These are phyloP conservation scores for Branchinecta lynchi DNA, from an alignment of 1,140 invertebrate species.

Conservation along the genomic window DNA sequence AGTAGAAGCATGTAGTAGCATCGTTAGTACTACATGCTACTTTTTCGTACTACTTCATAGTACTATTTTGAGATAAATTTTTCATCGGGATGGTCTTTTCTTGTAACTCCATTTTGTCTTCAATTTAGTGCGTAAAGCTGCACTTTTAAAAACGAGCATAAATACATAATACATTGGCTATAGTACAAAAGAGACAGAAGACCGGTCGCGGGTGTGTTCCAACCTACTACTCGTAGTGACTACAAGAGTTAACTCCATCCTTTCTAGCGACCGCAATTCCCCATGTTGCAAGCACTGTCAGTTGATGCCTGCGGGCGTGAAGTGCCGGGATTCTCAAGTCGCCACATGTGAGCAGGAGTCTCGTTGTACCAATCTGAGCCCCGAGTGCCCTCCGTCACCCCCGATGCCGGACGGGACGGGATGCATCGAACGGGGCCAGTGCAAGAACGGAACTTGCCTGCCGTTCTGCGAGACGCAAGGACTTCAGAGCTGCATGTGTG, in stretches of 20 bases:
- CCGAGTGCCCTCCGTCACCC: constrained; percentile 58
- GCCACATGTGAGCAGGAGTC: constrained; percentile 76
- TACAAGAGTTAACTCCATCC: constrained; percentile 23
- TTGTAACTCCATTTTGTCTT: too few relatives aligned
- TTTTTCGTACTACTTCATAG: too few relatives aligned
- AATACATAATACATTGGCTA: too few relatives aligned
- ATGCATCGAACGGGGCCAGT: constrained; percentile 75
- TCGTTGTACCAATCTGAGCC: constrained; percentile 30
- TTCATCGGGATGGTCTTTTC: too few relatives aligned
- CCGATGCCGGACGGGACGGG: constrained; percentile 71
- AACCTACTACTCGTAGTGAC: too few relatives aligned
- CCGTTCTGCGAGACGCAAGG: constrained; percentile 85
- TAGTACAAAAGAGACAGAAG: too few relatives aligned
- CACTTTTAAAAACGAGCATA: too few relatives aligned
- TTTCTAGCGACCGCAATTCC: constrained; percentile 75
- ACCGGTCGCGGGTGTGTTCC: too few relatives aligned
- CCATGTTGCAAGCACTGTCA: constrained; percentile 81
- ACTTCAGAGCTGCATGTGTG: constrained; percentile 84
- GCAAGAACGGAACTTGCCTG: constrained; percentile 65
- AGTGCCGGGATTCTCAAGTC: constrained; percentile 71
- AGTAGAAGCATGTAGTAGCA: too few relatives aligned
- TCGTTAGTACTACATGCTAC: too few relatives aligned
- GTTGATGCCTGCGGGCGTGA: constrained; percentile 51
- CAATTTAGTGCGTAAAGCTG: too few relatives aligned
- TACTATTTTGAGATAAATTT: too few relatives aligned